Percentiles rank a stretch among this genome's conserved stretches.
Conservation (phyloP, 2,113 vertebrate genomes). For the Syrrhaptes paradoxus region DNA sequence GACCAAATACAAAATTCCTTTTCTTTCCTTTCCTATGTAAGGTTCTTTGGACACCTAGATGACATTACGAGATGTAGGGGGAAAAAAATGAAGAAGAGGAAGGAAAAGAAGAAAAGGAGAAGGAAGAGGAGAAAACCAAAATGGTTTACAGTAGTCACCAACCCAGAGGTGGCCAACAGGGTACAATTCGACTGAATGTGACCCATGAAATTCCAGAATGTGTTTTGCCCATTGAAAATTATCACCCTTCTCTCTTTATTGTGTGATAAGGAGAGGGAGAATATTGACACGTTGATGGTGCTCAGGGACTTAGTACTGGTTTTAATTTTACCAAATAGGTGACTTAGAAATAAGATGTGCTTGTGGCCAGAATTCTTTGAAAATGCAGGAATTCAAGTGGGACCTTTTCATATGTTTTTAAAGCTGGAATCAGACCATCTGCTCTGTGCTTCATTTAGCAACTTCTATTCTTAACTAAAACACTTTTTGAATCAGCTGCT, state of each 20-base stretch:
- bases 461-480: slow-evolving; percentile 56
- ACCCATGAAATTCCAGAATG: neutral
- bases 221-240: neutral
- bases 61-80: neutral
- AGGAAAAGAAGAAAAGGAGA: neutral
- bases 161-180: neutral
- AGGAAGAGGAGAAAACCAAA: neutral
- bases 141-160: neutral
- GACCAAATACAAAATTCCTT: neutral
- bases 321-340: neutral
- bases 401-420: slow-evolving; percentile 23
- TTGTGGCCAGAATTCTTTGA: neutral
- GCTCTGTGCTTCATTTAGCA: slow-evolving; percentile 50
- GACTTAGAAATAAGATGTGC: neutral
- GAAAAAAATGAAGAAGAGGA: neutral
- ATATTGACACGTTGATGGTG: neutral
- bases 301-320: neutral
- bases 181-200: neutral
- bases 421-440: slow-evolving; percentile 50
- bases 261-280: neutral
- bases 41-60: neutral
- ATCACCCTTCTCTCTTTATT: neutral
- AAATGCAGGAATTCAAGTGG: slow-evolving; percentile 26
- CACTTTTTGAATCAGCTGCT: slow-evolving; percentile 39
- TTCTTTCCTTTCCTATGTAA: neutral